A percentile compares a stretch with the other conserved stretches of the same genome.
These are phyloP conservation scores for Crotalus viridis DNA, from an alignment of 2,113 vertebrate species.

Conservation along the genomic window DNA sequence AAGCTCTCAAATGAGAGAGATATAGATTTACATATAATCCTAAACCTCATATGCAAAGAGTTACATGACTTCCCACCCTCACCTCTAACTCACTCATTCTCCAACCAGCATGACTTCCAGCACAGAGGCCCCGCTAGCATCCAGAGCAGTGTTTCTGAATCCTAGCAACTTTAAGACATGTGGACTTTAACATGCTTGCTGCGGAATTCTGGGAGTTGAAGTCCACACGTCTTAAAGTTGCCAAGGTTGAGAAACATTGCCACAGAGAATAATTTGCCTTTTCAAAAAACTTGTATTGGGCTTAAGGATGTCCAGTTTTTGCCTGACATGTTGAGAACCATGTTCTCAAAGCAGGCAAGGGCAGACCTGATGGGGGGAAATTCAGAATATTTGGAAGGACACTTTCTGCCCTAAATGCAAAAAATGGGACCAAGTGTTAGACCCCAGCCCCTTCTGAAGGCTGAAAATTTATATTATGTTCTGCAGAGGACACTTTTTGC, in stretches of 20 bases:
- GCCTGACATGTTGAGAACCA: not conserved
- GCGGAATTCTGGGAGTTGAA: not conserved
- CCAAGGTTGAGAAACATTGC: not conserved
- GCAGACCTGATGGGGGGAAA: not conserved
- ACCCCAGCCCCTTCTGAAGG: not conserved
- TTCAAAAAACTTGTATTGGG: not conserved
- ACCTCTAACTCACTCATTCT: not conserved
- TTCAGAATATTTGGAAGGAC: not conserved
- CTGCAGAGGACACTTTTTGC: not conserved
- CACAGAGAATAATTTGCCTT: not conserved
- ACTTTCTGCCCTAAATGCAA: not conserved
- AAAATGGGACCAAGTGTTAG: not conserved
- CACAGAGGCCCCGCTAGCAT: not conserved
- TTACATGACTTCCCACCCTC: not conserved
- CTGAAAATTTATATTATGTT: not conserved
- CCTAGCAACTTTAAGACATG: not conserved
- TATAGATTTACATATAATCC: not conserved
- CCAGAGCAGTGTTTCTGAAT: not conserved
- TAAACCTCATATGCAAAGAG: not conserved
- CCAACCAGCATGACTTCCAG: not conserved
- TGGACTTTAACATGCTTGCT: no score
- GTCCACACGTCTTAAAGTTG: not conserved
- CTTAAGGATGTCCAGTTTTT: not conserved
- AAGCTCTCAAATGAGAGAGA: not conserved
- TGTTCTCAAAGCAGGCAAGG: not conserved